phyloP scores from a whole-genome alignment of 2,888 invertebrate genomes.

The Machimus rusticus region DNA sequence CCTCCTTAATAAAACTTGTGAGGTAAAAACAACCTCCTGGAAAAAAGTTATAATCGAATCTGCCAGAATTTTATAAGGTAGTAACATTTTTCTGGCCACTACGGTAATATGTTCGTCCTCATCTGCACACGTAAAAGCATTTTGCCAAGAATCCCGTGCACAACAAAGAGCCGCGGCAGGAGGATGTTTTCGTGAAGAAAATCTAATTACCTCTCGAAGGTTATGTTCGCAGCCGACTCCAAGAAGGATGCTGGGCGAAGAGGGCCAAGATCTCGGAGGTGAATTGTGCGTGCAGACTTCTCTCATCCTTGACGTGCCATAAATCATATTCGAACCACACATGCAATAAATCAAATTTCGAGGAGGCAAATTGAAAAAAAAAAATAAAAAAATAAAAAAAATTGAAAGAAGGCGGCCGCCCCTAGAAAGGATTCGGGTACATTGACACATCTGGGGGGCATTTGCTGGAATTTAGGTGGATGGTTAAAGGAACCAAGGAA shows the following conservation, averaged over 20 bases:
- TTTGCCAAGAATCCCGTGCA: background rate
- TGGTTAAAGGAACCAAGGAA: background rate
- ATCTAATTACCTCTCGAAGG: background rate
- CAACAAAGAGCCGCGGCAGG: background rate
- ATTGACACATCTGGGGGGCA: background rate
- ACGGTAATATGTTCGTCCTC: background rate
- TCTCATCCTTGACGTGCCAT: background rate
- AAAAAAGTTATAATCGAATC: background rate
- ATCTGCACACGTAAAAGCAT: background rate
- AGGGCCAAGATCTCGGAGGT: background rate
- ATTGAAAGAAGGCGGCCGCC: background rate
- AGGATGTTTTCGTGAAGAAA: background rate
- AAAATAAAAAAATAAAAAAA: too few species aligned
- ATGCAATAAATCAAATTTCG: background rate
- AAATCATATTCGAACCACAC: background rate
- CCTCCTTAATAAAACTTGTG: background rate
- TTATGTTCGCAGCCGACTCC: background rate
- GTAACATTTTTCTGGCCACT: background rate
- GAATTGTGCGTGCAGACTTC: background rate
- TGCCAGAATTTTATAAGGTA: background rate
- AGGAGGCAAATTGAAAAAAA: background rate
- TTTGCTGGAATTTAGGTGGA: background rate
- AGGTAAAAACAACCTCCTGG: background rate
- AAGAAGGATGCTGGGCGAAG: background rate
- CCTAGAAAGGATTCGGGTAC: background rate